Conservation (phyloP, 2,888 invertebrate genomes). For the Brachyptera putata region DNA sequence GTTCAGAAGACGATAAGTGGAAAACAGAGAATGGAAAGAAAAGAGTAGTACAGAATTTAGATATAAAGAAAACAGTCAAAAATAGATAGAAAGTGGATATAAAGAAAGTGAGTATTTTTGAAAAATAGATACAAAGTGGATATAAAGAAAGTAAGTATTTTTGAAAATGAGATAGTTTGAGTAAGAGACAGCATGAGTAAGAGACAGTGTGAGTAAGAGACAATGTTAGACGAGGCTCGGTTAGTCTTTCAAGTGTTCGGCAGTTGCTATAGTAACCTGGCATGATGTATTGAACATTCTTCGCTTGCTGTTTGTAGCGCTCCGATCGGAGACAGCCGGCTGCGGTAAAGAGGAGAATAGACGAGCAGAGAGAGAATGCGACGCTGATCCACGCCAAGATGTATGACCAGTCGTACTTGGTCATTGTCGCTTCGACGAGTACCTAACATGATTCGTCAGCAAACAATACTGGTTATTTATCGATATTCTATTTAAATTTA, state of each 20-base stretch:
- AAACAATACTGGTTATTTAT: neutral
- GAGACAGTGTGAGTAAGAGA: too few species aligned
- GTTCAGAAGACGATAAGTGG: too few species aligned
- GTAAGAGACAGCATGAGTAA: too few species aligned
- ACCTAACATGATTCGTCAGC: slow-evolving; percentile 56
- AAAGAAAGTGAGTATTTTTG: too few species aligned
- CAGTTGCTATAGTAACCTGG: slow-evolving; percentile 57
- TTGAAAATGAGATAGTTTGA: too few species aligned
- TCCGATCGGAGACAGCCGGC: slow-evolving; percentile 74
- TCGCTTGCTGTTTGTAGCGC: slow-evolving; percentile 65
- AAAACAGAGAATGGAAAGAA: too few species aligned
- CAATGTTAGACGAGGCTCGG: neutral
- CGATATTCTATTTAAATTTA: too few species aligned
- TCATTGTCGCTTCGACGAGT: slow-evolving; percentile 65
- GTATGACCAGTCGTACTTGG: slow-evolving; percentile 83
- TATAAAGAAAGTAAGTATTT: too few species aligned
- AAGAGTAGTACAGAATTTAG: too few species aligned
- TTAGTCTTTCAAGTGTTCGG: slow-evolving; percentile 22
- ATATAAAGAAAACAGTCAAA: too few species aligned
- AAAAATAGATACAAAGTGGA: too few species aligned
- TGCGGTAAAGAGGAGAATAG: slow-evolving; percentile 73
- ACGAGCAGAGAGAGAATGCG: slow-evolving; percentile 67
- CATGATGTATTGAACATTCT: slow-evolving; percentile 85
- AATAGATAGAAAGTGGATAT: too few species aligned
- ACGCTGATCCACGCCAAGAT: slow-evolving; percentile 80